phyloP scores from a whole-genome alignment of 1,140 invertebrate genomes.

The Melipona quadrifasciata region DNA sequence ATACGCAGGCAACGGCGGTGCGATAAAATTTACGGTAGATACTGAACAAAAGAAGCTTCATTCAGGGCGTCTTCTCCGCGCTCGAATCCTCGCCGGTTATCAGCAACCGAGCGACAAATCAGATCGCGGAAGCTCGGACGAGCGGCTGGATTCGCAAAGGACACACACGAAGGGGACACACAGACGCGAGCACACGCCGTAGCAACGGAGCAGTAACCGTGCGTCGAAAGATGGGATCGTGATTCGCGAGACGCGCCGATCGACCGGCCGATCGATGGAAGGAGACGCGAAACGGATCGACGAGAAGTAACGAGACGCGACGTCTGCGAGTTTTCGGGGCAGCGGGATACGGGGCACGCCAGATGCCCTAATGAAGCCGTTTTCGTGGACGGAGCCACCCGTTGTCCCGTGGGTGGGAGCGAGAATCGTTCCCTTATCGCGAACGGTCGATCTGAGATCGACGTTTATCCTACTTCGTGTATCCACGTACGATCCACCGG shows the following conservation, averaged over 20 bases:
- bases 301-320: constrained; percentile 63
- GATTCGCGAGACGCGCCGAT: constrained; percentile 1
- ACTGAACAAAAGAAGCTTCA: too few species aligned
- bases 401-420: constrained; percentile 62
- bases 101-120: too few species aligned
- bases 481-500: constrained; percentile 43
- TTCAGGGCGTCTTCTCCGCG: too few species aligned
- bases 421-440: constrained; percentile 68
- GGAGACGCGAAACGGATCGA: constrained; percentile 28
- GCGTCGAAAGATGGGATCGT: background rate
- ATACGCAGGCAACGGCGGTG: too few species aligned
- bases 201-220: too few species aligned
- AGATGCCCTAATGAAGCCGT: constrained; percentile 71
- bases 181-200: too few species aligned
- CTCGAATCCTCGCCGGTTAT: too few species aligned
- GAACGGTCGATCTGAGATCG: constrained; percentile 66
- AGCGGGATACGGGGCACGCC: constrained; percentile 59
- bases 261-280: background rate
- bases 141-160: too few species aligned
- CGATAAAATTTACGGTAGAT: too few species aligned
- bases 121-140: too few species aligned
- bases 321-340: constrained; percentile 51
- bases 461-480: constrained; percentile 45
- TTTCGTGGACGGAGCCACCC: constrained; percentile 64
- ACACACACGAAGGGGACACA: too few species aligned